These are phyloP conservation scores for Enoplosus armatus DNA, from an alignment of 2,797 vertebrate genomes.

Conservation along the genomic window DNA sequence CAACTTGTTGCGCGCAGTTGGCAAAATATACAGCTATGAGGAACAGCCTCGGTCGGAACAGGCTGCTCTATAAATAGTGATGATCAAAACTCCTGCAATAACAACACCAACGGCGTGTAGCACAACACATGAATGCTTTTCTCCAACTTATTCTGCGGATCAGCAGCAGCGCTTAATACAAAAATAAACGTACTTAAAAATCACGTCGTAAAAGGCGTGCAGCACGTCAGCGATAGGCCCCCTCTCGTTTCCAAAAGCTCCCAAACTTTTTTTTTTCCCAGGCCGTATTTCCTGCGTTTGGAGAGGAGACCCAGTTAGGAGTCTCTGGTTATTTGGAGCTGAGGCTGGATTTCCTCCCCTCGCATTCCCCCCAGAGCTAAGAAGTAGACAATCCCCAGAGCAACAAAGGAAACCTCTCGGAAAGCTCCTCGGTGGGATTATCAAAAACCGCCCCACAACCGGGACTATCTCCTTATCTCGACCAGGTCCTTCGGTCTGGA, in stretches of 20 bases:
- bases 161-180: neutral
- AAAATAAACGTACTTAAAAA: conserved; percentile 36
- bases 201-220: conserved; percentile 51
- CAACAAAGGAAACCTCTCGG: conserved; percentile 39
- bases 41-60: conserved; percentile 73
- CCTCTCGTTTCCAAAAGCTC: conserved; percentile 72
- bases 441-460: conserved; percentile 23
- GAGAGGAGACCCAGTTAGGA: conserved; percentile 72
- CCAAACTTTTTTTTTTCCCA: conserved; percentile 79
- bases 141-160: conserved; percentile 14
- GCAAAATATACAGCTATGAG: conserved; percentile 75
- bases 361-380: conserved; percentile 65
- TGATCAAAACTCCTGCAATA: conserved; percentile 79
- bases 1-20: conserved; percentile 85
- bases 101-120: conserved; percentile 59
- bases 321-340: conserved; percentile 75
- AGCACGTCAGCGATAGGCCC: conserved; percentile 63
- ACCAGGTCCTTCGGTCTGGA: conserved; percentile 55
- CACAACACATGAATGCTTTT: conserved; percentile 26
- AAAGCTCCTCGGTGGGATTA: conserved; percentile 50
- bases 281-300: conserved; percentile 83
- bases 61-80: conserved; percentile 83
- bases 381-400: conserved; percentile 60
- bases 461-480: conserved; percentile 46
- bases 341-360: conserved; percentile 77